Evolutionary conservation across 2,797 vertebrate genomes (phyloP).

Genomic region (Lophotriccus pileatus): DNA sequence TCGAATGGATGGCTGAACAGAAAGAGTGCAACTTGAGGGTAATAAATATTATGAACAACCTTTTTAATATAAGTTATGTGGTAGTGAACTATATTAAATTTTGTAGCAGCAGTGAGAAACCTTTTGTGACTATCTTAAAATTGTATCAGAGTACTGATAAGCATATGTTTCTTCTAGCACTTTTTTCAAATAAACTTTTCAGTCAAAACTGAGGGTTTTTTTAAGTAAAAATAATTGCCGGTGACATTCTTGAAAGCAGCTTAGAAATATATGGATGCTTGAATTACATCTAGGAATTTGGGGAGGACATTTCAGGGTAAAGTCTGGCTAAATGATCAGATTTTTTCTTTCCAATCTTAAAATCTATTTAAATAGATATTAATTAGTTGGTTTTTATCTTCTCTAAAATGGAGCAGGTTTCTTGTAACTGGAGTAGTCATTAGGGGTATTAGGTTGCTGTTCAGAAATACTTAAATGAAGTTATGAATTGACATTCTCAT

Average conservation of each 20-base stretch:
- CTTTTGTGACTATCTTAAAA: neutral
- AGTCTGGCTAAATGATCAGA: neutral
- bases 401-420: neutral
- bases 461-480: neutral
- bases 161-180: neutral
- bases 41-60: neutral
- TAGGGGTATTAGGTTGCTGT: neutral
- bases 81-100: slow-evolving; percentile 24
- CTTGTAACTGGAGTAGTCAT: neutral
- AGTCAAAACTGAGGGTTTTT: neutral
- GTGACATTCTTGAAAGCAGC: neutral
- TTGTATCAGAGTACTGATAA: neutral
- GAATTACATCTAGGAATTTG: neutral
- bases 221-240: neutral
- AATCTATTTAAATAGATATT: neutral
- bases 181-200: neutral
- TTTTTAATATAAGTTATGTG: neutral
- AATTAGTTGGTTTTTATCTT: neutral
- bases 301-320: neutral
- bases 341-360: neutral
- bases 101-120: neutral
- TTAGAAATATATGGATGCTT: slow-evolving; percentile 9
- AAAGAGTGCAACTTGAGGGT: neutral
- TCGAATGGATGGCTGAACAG: slow-evolving; percentile 31
- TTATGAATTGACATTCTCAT: neutral